These are phyloP conservation scores for Drosophila kanekoi DNA, from an alignment of 2,888 invertebrate genomes.

Conservation along the genomic window DNA sequence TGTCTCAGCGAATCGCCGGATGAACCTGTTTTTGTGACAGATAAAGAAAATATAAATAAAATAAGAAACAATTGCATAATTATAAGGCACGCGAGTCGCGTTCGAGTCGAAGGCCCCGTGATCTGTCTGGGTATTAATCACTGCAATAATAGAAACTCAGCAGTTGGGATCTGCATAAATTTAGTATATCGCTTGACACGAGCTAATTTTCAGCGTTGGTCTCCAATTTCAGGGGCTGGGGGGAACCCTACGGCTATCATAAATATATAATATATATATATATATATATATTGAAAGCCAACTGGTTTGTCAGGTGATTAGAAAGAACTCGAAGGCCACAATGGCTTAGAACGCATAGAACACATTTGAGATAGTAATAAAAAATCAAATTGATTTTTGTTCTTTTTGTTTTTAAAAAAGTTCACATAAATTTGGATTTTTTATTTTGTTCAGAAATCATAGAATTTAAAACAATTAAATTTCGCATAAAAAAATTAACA, in stretches of 20 bases:
- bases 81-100: conserved; percentile 56
- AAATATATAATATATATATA: conserved; percentile 18
- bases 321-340: conserved; percentile 32
- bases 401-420: conserved; percentile 34
- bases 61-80: conserved; percentile 61
- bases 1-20: conserved; percentile 45
- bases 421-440: conserved; percentile 39
- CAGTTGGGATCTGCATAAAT: conserved; percentile 62
- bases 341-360: conserved; percentile 32
- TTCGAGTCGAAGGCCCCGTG: conserved; percentile 23
- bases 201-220: conserved; percentile 15
- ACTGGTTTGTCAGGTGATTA: conserved; percentile 54
- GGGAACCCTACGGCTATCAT: conserved; percentile 30
- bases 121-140: conserved; percentile 59
- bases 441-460: conserved; percentile 56
- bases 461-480: conserved; percentile 49
- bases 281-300: conserved; percentile 23
- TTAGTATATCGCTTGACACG: conserved; percentile 32
- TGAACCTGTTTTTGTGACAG: conserved; percentile 39
- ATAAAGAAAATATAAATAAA: neutral
- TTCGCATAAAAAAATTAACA: conserved; percentile 57
- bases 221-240: conserved; percentile 6
- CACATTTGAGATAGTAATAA: neutral
- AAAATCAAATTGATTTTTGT: conserved; percentile 10
- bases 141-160: conserved; percentile 47